Conservation (phyloP, 1,140 invertebrate species). For the Camponotus floridanus region DNA sequence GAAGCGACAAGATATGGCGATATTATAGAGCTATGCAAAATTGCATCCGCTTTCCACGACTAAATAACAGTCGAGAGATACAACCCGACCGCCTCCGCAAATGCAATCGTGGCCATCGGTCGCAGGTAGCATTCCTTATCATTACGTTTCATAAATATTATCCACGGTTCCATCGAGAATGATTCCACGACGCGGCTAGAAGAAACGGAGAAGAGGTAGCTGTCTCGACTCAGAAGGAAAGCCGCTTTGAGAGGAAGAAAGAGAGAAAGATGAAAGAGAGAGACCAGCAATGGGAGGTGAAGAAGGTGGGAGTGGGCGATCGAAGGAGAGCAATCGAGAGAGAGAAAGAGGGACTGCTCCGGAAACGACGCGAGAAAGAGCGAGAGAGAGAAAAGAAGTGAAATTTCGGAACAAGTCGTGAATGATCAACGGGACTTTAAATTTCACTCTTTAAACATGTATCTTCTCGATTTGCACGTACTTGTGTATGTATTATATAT, state of each 20-base stretch:
- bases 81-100: background rate
- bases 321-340: slow-evolving; percentile 16
- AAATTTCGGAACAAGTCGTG: background rate
- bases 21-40: slow-evolving; percentile 20
- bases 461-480: background rate
- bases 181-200: slow-evolving; percentile 72
- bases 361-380: background rate
- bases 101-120: background rate
- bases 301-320: slow-evolving; percentile 13
- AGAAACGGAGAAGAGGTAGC: slow-evolving; percentile 69
- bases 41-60: slow-evolving; percentile 18
- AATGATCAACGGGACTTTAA: slow-evolving; percentile 52
- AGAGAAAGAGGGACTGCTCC: background rate
- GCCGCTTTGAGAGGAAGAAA: slow-evolving; percentile 8
- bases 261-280: slow-evolving; percentile 16
- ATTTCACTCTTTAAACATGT: background rate
- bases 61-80: slow-evolving; percentile 12
- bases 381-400: background rate
- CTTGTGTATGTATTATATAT: background rate
- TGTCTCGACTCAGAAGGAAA: slow-evolving; percentile 52
- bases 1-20: background rate
- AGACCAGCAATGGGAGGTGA: background rate
- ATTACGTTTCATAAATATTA: slow-evolving; percentile 71
- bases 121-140: slow-evolving; percentile 67
- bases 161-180: slow-evolving; percentile 76